Percentiles rank a stretch among this genome's conserved stretches.
Evolutionary conservation across 2,113 vertebrate species (phyloP).

Genomic region (Grammomys surdaster): DNA sequence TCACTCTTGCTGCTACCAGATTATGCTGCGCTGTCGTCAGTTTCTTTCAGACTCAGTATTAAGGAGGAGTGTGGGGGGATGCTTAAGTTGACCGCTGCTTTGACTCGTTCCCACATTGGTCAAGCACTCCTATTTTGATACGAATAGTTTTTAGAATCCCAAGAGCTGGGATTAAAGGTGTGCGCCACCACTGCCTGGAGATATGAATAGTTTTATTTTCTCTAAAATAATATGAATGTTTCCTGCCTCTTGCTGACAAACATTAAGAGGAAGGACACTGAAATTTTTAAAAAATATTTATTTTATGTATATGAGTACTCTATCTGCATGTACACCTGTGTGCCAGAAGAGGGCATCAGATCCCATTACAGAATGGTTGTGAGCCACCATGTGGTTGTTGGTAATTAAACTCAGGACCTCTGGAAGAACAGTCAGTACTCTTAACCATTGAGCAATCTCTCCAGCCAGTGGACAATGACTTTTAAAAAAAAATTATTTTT

Average conservation of each 20-base stretch:
- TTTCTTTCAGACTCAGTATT: background rate
- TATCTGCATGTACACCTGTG: too few relatives aligned
- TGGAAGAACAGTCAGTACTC: too few relatives aligned
- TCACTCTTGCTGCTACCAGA: accelerated
- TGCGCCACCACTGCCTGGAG: too few relatives aligned
- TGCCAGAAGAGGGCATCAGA: too few relatives aligned
- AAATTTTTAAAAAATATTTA: background rate
- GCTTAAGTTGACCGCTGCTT: background rate
- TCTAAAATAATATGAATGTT: background rate
- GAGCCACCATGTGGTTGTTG: too few relatives aligned
- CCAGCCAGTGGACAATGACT: background rate
- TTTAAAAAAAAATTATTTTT: background rate
- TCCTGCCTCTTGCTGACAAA: background rate
- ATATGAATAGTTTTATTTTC: too few relatives aligned
- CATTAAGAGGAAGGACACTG: background rate
- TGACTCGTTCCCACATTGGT: background rate
- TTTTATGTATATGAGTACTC: too few relatives aligned
- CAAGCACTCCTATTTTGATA: constrained; percentile 22
- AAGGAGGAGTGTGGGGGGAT: too few relatives aligned
- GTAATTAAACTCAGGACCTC: too few relatives aligned
- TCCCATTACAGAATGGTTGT: too few relatives aligned
- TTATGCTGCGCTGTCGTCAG: background rate
- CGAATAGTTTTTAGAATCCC: background rate
- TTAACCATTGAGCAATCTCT: too few relatives aligned
- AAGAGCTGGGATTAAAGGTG: too few relatives aligned